Conservation (phyloP, 2,888 invertebrate species). For the Drosophila atripex region DNA sequence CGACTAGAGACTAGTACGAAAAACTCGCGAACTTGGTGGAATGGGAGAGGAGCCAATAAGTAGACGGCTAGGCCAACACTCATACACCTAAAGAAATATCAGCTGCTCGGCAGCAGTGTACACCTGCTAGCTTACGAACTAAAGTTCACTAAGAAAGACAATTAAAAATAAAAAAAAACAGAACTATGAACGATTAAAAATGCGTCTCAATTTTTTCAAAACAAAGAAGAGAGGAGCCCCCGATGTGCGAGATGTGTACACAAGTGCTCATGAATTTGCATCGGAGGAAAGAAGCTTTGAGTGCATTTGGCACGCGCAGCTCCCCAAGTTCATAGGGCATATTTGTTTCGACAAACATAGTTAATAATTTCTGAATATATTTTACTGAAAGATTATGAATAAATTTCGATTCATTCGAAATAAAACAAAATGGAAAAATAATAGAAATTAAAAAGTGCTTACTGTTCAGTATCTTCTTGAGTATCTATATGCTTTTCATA, state of each 20-base stretch:
- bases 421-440: no score
- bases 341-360: neutral
- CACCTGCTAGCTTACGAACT: neutral
- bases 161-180: neutral
- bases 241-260: constrained; percentile 10
- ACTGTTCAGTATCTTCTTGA: no score
- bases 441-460: no score
- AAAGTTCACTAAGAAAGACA: neutral
- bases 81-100: constrained; percentile 33
- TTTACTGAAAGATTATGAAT: no score
- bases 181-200: constrained; percentile 29
- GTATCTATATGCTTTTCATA: neutral
- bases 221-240: constrained; percentile 24
- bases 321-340: constrained; percentile 14
- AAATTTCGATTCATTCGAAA: no score
- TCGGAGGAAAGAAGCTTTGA: constrained; percentile 30
- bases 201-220: constrained; percentile 24
- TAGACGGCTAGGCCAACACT: constrained; percentile 28
- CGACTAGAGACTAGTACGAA: constrained; percentile 5
- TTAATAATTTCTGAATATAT: no score
- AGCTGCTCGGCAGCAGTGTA: constrained; percentile 20
- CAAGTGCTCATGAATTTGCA: constrained; percentile 35
- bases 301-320: constrained; percentile 39
- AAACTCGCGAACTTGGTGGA: constrained; percentile 27
- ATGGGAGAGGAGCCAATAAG: constrained; percentile 39